Evolutionary conservation across 1,140 invertebrate species (phyloP), one percentile per base, ranked within the genome.

Genomic region (Anthonomus grandis): DNA sequence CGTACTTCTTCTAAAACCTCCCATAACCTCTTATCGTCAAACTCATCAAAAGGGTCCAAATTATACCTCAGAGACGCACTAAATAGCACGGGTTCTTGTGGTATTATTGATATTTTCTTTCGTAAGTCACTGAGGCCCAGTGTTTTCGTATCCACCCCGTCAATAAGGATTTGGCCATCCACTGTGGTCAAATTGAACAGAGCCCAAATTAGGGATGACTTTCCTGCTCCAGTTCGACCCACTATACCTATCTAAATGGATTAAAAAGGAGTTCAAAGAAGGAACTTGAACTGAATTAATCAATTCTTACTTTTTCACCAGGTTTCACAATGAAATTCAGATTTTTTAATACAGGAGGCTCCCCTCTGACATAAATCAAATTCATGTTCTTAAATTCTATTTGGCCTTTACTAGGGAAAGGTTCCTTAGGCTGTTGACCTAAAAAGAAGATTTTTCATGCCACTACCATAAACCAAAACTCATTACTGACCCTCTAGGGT

Each of bases 1-100:
- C 8, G 2, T 44, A 59, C 57, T 23, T 59, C 57, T 47, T 59
- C 57, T 23, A 59, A 52, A 25, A 36, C 57, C 13, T 18, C 22
- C 57, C 57, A 60, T 22, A 54, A 31, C 12, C 4, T 41, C 19
- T 57, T 56, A 37, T 54, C 59, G 0, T 75, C 70, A 64, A 83
- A 84, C 42, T 82, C 78, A 15, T 82, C 76, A 66, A 91, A 91
- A 1, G 92, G 91, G 75, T 95, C 91, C 24, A 95, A 74, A 74
- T 95, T 95, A 59, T 86, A 87, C 25, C 61, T 25, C 13, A 63
- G 41, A 19, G 57, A 48, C 2, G 53, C 47, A 34, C 56, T 59
- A 25, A 63, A 63, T 8, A 63, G 36, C 9, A 63, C 48, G 10
- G 62, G 57, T 21, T 63, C 62, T 22, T 59, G 54, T 1, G 62